Percentiles rank a stretch among this genome's conserved stretches.
These are phyloP conservation scores for Carettochelys insculpta DNA, from an alignment of 2,113 vertebrate genomes.

Conservation along the genomic window DNA sequence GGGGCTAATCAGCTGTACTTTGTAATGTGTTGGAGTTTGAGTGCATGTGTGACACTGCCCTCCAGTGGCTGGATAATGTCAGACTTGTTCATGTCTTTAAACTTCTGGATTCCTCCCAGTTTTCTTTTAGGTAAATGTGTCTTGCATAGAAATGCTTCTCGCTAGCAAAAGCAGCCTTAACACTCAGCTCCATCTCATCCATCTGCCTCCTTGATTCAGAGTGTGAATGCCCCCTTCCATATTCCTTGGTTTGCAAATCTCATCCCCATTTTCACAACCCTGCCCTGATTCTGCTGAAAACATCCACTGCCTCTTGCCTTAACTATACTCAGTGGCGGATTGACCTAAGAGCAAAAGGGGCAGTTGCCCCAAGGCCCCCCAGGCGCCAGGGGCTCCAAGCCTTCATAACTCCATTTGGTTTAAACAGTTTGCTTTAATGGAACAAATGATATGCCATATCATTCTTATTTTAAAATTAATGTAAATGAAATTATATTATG, in stretches of 20 bases:
- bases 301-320: not conserved
- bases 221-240: accelerated
- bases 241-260: not conserved
- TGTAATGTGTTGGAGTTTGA: not conserved
- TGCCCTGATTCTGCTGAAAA: not conserved
- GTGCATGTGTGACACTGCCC: slow-evolving; percentile 32
- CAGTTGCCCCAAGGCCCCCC: no score
- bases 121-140: not conserved
- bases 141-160: not conserved
- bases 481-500: no score
- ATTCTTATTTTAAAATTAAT: no score
- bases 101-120: not conserved
- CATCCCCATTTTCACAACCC: not conserved
- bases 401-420: no score
- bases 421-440: no score
- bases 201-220: not conserved
- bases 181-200: not conserved
- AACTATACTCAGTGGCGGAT: not conserved
- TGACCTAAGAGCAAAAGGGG: no score
- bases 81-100: not conserved
- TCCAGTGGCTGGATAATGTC: slow-evolving; percentile 48
- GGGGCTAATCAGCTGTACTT: not conserved
- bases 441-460: no score
- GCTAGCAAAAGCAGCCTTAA: accelerated
- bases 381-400: no score